Conservation (phyloP, 1,140 invertebrate genomes). For the Harpegnathos saltator region DNA sequence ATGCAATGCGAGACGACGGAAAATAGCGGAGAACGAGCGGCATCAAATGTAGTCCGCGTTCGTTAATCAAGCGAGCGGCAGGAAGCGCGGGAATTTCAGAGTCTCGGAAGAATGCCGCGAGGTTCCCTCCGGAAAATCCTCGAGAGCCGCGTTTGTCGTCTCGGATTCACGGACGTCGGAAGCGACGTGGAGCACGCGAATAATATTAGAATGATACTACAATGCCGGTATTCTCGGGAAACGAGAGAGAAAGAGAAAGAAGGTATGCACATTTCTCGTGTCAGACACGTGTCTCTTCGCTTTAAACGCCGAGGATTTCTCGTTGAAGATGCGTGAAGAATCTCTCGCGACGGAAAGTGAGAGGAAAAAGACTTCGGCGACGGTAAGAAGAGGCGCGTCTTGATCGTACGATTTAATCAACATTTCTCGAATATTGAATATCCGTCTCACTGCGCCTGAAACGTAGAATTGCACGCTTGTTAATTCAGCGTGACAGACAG, state of each 20-base stretch:
- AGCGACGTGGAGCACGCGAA: neutral
- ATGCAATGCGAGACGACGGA: neutral
- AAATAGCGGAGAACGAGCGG: neutral
- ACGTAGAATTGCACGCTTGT: neutral
- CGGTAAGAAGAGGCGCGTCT: neutral
- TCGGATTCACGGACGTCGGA: neutral
- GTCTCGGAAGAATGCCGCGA: neutral
- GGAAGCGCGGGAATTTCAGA: neutral
- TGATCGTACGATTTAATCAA: neutral
- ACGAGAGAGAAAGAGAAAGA: too few relatives aligned
- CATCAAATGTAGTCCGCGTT: neutral
- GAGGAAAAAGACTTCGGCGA: too few relatives aligned
- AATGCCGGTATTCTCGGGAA: neutral
- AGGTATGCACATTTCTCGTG: too few relatives aligned
- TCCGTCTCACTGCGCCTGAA: neutral
- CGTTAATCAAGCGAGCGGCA: slow-evolving; percentile 10
- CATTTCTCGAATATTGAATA: neutral
- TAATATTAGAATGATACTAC: neutral
- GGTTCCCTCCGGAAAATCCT: neutral
- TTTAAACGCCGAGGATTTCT: too few relatives aligned
- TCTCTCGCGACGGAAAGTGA: too few relatives aligned
- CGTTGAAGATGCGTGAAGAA: too few relatives aligned
- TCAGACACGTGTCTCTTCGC: too few relatives aligned
- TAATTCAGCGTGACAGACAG: neutral
- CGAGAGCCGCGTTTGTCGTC: neutral